Conservation (phyloP, 2,888 invertebrate species). For the Sinotaia quadrata region DNA sequence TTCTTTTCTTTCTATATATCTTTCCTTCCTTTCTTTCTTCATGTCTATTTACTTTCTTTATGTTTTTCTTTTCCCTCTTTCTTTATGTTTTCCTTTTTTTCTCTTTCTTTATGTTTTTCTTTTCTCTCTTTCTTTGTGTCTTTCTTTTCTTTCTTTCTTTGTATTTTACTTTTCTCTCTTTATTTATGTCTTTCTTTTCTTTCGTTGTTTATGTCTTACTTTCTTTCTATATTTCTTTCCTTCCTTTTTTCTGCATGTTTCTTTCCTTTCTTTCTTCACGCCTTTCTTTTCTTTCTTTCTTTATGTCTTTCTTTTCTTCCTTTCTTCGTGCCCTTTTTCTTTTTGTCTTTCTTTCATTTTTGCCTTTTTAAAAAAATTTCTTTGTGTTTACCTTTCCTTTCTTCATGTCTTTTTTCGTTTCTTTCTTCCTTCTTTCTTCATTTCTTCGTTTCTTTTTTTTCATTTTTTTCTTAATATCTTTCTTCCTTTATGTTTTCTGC, state of each 20-base stretch:
- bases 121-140: neutral
- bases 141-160: slow-evolving; percentile 3
- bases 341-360: neutral
- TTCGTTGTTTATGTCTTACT: neutral
- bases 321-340: neutral
- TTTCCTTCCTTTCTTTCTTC: no score
- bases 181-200: no score
- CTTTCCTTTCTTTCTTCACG: slow-evolving; percentile 7
- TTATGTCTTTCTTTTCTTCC: neutral
- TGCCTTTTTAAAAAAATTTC: neutral
- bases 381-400: neutral
- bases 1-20: no score
- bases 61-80: slow-evolving; percentile 21
- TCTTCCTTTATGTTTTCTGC: no score
- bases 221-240: neutral
- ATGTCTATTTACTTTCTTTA: no score
- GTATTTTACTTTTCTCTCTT: no score
- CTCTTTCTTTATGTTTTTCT: neutral
- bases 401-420: neutral
- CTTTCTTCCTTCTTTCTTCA: neutral
- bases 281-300: slow-evolving; percentile 18
- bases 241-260: neutral
- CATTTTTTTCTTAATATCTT: no score
- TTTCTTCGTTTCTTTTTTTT: neutral
- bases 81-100: slow-evolving; percentile 6